These are phyloP conservation scores for Diabrotica undecimpunctata DNA, from an alignment of 1,140 invertebrate species.

Conservation along the genomic window DNA sequence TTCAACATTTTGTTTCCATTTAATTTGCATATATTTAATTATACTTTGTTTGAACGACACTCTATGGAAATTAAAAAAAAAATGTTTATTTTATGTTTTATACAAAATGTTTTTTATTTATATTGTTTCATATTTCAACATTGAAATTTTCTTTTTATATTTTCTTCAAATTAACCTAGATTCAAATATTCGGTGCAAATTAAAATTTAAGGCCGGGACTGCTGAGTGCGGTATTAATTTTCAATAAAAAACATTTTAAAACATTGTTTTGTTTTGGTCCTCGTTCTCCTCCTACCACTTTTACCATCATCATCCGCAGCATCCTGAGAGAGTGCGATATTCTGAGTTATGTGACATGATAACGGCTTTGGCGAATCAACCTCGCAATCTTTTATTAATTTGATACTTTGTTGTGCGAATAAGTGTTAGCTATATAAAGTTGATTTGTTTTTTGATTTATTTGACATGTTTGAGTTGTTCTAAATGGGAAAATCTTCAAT, in stretches of 20 bases:
- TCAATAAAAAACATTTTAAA: not conserved
- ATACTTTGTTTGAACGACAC: too few relatives aligned
- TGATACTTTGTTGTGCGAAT: not conserved
- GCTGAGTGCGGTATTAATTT: not conserved
- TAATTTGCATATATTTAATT: too few relatives aligned
- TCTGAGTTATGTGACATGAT: not conserved
- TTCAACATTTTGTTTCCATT: too few relatives aligned
- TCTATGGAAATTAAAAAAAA: too few relatives aligned
- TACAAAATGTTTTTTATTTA: too few relatives aligned
- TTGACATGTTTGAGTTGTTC: not conserved
- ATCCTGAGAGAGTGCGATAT: not conserved
- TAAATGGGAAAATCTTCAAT: not conserved
- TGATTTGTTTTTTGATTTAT: not conserved
- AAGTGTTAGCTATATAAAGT: slow-evolving; percentile 3
- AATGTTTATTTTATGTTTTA: too few relatives aligned
- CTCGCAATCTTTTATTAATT: not conserved
- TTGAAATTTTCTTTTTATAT: too few relatives aligned
- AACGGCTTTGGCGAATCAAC: not conserved
- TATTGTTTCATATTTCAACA: too few relatives aligned
- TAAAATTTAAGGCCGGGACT: not conserved
- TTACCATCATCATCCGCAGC: too few relatives aligned
- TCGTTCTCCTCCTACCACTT: not conserved
- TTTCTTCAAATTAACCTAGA: too few relatives aligned
- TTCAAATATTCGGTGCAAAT: too few relatives aligned
- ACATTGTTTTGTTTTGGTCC: not conserved